Evolutionary conservation across 2,113 vertebrate genomes (phyloP).

Genomic region (Toxostoma redivivum): DNA sequence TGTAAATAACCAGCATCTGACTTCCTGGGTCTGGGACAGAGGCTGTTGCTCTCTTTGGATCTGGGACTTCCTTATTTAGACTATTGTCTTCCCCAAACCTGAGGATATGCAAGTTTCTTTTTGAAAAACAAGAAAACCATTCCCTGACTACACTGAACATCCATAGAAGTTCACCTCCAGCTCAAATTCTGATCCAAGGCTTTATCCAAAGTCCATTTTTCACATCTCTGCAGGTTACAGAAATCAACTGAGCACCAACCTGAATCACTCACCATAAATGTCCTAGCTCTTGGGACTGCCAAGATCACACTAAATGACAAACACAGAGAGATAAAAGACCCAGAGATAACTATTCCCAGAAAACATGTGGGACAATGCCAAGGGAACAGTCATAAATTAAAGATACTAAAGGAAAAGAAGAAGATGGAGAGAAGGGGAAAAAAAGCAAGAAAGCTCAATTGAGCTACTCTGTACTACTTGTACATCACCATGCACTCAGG

Average conservation of each 20-base stretch:
- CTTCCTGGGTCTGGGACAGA: background rate
- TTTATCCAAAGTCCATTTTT: background rate
- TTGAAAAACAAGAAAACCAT: background rate
- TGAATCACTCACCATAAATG: background rate
- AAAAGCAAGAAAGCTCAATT: background rate
- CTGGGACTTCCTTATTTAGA: background rate
- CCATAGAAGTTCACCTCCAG: background rate
- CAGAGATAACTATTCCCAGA: constrained; percentile 15
- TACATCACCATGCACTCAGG: background rate
- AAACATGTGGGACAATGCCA: background rate
- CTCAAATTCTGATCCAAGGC: background rate
- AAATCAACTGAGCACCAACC: background rate
- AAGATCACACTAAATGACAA: background rate
- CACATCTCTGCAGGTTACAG: background rate
- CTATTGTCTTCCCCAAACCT: background rate
- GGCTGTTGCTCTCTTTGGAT: background rate
- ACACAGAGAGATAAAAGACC: background rate
- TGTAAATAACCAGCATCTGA: background rate
- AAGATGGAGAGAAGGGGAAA: background rate
- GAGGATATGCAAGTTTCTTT: background rate
- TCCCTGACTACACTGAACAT: background rate
- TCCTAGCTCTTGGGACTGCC: background rate
- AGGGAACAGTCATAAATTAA: background rate
- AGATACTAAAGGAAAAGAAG: background rate
- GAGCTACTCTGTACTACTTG: background rate